Evolutionary conservation across 2,113 vertebrate genomes (phyloP), one percentile per base, ranked within the genome.

Genomic region (Cettia cetti): DNA sequence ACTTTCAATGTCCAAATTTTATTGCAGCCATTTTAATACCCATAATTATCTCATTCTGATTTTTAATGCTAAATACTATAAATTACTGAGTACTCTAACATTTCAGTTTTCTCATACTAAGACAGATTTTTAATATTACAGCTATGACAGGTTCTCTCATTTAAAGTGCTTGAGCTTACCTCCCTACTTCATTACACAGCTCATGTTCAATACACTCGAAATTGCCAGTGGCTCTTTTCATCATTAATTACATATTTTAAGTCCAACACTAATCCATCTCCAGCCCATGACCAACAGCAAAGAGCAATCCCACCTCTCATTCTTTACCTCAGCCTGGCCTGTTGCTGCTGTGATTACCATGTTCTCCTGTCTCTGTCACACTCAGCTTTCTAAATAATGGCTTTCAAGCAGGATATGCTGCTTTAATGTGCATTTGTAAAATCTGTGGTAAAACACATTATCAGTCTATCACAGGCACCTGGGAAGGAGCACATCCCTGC

Each of bases 161-260:
- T 76, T 60, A 49, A 68, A 52, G 61, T 64, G 61, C 52, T 3
- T 59, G 61, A 75, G 65, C 65, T 95, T 65, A 94, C 63, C 64
- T 86, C 76, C 37, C 68, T 39, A 33, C 72, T 76, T 72, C 92
- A 94, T 88, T 83, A 81, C 21, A 83, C 39, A 61, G 86, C 70
- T 74, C 57, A 17, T 44, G 68, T 56, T 90, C 82, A 86, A 82
- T 56, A 47, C 64, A 54, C 20, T n/a, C 35, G 75, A 66, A 71
- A 66, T 37, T 90, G 79, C 75, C 44, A 37, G 82, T 24, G 42
- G 82, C 52, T 57, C 59, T 77, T 94, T 77, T 77, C 82, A 70
- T 56, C 90, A 66, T 78, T 93, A 94, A 96, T 95, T 93, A 89
- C 69, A 42, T 27, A 81, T 81, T 89, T 89, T 76, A 88, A 52